Evolutionary conservation across 1,140 invertebrate genomes (phyloP).

Genomic region (Drosophila pachea): DNA sequence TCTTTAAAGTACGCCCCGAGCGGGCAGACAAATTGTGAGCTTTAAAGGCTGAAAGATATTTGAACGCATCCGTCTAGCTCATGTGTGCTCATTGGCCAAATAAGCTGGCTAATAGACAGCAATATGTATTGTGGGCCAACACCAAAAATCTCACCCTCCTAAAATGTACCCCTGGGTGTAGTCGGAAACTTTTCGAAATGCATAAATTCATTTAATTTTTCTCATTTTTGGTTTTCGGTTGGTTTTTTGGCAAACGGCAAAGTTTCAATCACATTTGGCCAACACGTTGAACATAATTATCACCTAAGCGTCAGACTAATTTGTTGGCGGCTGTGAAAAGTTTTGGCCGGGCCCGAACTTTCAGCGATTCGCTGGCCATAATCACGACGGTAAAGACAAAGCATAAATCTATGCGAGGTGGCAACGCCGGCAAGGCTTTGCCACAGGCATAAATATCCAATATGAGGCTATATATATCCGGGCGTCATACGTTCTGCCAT

Average conservation of each 20-base stretch:
- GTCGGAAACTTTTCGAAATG: slow-evolving; percentile 62
- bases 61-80: too few relatives aligned
- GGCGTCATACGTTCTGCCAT: background rate
- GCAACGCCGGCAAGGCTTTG: slow-evolving; percentile 34
- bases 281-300: slow-evolving; percentile 46
- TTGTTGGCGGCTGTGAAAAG: slow-evolving; percentile 42
- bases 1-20: background rate
- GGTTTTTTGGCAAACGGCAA: slow-evolving; percentile 39
- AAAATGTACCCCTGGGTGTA: slow-evolving; percentile 60
- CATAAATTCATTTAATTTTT: slow-evolving; percentile 54
- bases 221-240: slow-evolving; percentile 23
- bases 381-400: slow-evolving; percentile 43
- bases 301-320: slow-evolving; percentile 42
- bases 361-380: slow-evolving; percentile 51
- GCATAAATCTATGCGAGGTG: slow-evolving; percentile 51
- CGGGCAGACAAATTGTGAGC: background rate
- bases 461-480: slow-evolving; percentile 62
- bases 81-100: slow-evolving; percentile 1
- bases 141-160: slow-evolving; percentile 31
- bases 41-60: slow-evolving; percentile 8
- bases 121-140: slow-evolving; percentile 37
- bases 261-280: slow-evolving; percentile 66
- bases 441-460: slow-evolving; percentile 62
- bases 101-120: slow-evolving; percentile 39
- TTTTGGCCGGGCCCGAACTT: slow-evolving; percentile 37